phyloP scores from a whole-genome alignment of 2,888 invertebrate genomes.

The Sarcophaga carnaria region DNA sequence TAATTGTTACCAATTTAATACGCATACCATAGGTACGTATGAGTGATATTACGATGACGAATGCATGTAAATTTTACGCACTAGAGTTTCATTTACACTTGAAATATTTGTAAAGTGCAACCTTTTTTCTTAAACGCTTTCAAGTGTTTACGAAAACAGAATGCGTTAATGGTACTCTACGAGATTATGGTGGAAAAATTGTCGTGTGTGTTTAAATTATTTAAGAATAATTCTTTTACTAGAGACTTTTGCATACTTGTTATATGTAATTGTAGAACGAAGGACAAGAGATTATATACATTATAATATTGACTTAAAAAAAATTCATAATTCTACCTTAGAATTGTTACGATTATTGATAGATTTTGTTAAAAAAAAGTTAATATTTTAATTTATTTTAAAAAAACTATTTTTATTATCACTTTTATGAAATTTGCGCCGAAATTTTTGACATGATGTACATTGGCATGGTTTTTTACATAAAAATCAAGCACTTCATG shows the following conservation, averaged over 20 bases:
- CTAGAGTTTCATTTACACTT: background rate
- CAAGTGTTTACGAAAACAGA: background rate
- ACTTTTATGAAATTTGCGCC: no score
- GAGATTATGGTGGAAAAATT: background rate
- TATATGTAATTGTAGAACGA: no score
- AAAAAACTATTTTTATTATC: no score
- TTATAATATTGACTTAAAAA: background rate
- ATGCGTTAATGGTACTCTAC: background rate
- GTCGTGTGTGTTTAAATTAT: constrained; percentile 1
- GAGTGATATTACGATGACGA: background rate
- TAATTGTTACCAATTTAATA: no score
- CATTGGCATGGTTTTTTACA: no score
- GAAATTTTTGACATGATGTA: no score
- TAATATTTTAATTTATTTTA: no score
- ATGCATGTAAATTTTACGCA: constrained; percentile 1
- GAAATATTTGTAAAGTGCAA: background rate
- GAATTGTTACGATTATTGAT: no score
- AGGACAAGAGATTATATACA: no score
- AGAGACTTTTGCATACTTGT: background rate
- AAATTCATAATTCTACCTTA: no score
- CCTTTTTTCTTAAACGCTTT: background rate
- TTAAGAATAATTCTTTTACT: constrained; percentile 9
- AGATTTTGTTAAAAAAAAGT: no score
- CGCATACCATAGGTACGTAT: background rate
- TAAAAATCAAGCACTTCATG: no score